Evolutionary conservation across 2,797 vertebrate genomes (phyloP), one percentile per base, ranked within the genome.

Genomic region (Betta splendens): DNA sequence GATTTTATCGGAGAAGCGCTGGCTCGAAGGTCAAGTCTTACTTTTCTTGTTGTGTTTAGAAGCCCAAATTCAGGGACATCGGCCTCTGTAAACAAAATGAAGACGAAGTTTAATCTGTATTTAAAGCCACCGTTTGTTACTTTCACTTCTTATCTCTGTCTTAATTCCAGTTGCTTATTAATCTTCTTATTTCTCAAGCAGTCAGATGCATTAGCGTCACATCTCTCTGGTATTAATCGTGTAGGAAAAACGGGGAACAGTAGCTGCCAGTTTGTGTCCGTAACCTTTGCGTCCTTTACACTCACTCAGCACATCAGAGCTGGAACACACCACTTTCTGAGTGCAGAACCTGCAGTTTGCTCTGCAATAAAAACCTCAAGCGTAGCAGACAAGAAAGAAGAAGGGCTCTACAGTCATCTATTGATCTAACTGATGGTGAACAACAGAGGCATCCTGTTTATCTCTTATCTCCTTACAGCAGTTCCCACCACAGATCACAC

Each of bases 11-110:
- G 31, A 26, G 0, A 26, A 23, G 39, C 11, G 6, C 5, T 1
- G 6, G 52, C 5, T 35, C n/a, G 22, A 37, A 44, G 51, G 20
- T 2, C 15, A n/a, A 26, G 28, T 59, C 94, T 91, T 89, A 98
- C 97, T 92, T 95, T 96, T 83, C 94, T 92, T 32, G 95, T 96
- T 55, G 95, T 98, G 72, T 96, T 96, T 45, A 98, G 91, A 76
- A 98, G 94, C 33, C 94, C 94, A 50, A 91, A 94, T 51, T 93
- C 93, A 45, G 70, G 50, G 3, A 49, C 73, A 37, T 94, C 93
- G 7, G 66, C 61, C 74, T 94, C 95, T 89, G 79, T 76, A 87
- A 9, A 36, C 29, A 31, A 9, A 8, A 35, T 16, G 35, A 8
- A 7, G 3, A 59, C 31, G 51, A n/a, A n/a, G n/a, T 7, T 5